Conservation (phyloP, 2,888 invertebrate species). For the Bimastos eiseni region DNA sequence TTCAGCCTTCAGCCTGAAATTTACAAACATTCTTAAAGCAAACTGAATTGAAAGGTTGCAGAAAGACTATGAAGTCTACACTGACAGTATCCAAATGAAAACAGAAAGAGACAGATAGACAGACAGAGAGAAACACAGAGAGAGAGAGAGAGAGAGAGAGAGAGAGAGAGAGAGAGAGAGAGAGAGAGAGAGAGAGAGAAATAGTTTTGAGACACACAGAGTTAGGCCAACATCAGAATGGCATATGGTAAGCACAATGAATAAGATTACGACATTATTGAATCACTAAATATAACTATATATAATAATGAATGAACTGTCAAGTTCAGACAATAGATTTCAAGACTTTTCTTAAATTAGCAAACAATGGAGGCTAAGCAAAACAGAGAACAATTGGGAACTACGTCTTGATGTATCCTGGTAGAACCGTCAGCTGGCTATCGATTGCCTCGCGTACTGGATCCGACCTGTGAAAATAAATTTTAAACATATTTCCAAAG, state of each 20-base stretch:
- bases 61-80: not conserved
- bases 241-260: too few relatives aligned
- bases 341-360: not conserved
- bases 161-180: too few relatives aligned
- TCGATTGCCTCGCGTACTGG: not conserved
- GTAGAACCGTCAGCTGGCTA: not conserved
- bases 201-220: too few relatives aligned
- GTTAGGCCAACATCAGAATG: too few relatives aligned
- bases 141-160: too few relatives aligned
- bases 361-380: not conserved
- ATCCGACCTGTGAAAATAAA: too few relatives aligned
- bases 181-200: too few relatives aligned
- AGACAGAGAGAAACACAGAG: too few relatives aligned
- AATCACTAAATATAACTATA: not conserved
- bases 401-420: not conserved
- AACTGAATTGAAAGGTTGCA: not conserved
- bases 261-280: too few relatives aligned
- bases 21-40: not conserved
- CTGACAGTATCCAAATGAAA: not conserved
- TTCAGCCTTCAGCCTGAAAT: slow-evolving; percentile 9
- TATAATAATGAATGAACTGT: not conserved
- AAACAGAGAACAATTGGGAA: not conserved
- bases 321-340: not conserved
- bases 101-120: not conserved
- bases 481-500: too few relatives aligned